Conservation (phyloP, 1,140 invertebrate genomes). For the Neomicropteryx cornuta region DNA sequence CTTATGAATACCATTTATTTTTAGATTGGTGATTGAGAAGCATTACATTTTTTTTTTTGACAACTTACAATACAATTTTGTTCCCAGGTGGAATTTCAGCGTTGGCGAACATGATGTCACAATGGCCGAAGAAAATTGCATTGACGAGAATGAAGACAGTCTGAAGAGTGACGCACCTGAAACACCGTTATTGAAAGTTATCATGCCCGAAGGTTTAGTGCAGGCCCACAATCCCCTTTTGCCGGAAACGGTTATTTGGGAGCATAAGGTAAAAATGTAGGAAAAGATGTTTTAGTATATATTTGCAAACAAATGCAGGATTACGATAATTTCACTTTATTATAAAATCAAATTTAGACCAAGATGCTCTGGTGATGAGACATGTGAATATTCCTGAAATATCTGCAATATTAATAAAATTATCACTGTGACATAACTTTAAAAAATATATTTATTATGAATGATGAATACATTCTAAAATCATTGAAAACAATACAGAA, state of each 20-base stretch:
- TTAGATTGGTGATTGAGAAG: neutral
- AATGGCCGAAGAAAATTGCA: slow-evolving; percentile 42
- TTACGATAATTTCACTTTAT: no score
- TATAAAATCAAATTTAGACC: no score
- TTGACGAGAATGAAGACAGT: slow-evolving; percentile 20
- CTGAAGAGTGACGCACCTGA: slow-evolving; percentile 23
- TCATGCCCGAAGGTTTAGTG: slow-evolving; percentile 67
- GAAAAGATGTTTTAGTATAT: slow-evolving; percentile 7
- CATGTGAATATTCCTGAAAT: no score
- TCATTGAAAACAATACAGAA: no score
- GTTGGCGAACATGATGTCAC: slow-evolving; percentile 78
- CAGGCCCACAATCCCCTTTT: slow-evolving; percentile 46
- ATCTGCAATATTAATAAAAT: no score
- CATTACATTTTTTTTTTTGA: no score
- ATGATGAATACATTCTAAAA: no score
- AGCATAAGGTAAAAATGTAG: slow-evolving; percentile 60
- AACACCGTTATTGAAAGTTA: slow-evolving; percentile 46
- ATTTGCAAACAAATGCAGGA: neutral
- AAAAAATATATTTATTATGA: no score
- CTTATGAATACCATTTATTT: no score
- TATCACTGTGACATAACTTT: no score
- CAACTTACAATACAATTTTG: no score
- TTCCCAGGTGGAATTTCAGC: slow-evolving; percentile 88
- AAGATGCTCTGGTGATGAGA: no score
- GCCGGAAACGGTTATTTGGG: slow-evolving; percentile 50